These are phyloP conservation scores for Porites lobata DNA, from an alignment of 92 coral and sea anemone genomes.

Conservation along the genomic window DNA sequence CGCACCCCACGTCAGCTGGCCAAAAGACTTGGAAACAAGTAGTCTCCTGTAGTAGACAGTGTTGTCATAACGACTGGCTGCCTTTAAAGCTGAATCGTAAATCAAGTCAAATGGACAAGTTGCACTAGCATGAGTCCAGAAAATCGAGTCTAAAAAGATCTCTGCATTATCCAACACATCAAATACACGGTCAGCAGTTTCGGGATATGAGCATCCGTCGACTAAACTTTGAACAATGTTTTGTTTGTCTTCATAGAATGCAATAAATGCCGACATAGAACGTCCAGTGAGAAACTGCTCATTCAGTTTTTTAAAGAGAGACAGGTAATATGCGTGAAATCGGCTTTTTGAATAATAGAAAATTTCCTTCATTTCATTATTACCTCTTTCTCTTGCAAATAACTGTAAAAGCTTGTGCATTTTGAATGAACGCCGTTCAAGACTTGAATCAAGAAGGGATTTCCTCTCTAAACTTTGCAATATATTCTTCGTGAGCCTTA, in stretches of 20 bases:
- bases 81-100: conserved; percentile 25
- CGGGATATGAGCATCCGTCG: background rate
- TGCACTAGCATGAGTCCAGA: background rate
- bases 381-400: conserved; percentile 29
- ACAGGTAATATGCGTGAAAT: conserved; percentile 12
- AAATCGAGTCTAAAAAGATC: conserved; percentile 19
- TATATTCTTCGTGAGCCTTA: background rate
- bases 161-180: conserved; percentile 34
- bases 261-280: conserved; percentile 13
- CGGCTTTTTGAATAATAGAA: background rate
- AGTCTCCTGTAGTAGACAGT: background rate
- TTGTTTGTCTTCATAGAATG: conserved; percentile 25
- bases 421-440: background rate
- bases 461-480: background rate
- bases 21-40: background rate
- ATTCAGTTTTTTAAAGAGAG: conserved; percentile 24
- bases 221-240: background rate
- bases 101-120: background rate
- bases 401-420: conserved; percentile 27
- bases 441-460: background rate
- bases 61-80: background rate
- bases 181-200: background rate
- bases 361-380: conserved; percentile 15
- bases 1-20: background rate
- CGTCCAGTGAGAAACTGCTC: conserved; percentile 37